Evolutionary conservation across 2,113 vertebrate species (phyloP), one percentile per base, ranked within the genome.

Genomic region (Heterotis niloticus): DNA sequence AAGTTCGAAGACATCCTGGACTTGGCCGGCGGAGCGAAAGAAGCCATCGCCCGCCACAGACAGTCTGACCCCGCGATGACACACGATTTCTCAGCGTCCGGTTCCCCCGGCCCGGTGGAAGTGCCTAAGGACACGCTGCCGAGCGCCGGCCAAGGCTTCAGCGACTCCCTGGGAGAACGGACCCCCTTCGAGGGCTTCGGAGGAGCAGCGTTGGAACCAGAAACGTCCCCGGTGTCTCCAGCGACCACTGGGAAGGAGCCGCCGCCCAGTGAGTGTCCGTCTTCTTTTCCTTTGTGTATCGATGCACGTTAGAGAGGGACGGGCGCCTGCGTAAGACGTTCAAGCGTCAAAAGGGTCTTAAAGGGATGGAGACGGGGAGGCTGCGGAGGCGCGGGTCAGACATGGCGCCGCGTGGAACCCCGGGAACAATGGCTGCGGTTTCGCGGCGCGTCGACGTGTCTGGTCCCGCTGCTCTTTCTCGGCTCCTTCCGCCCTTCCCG

Each of bases 1-100:
- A 78, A 67, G 56, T 84, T 88, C 82, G 70, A 91, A 4, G 91
- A 91, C 9, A 92, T 92, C 44, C 86, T 92, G 81, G 91, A 92
- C 83, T 57, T 92, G 78, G 88, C 90, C 82, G 91, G 91, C 64
- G 91, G 91, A 7, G 89, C 87, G 64, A 84, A 81, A 78, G 90
- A 90, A 82, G 88, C 90, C 13, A 57, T 89, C 81, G 82, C 87
- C 62, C 80, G 89, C 51, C 89, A 91, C 87, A 81, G 80, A 18
- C 34, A 44, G 34, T 44, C 34, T 7, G 34, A 44, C 34, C 85
- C 87, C 7, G 16, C 78, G 11, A 18, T 56, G 71, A 28, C 75
- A 28, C 28, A 60, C 23, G 71, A 74, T 5, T 57, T 56, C 51
- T 75, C 79, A 24, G 76, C 82, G 16, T 80, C 75, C 0, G 87